A percentile compares a stretch with the other conserved stretches of the same genome.
These are phyloP conservation scores for Scopus umbretta DNA, from an alignment of 2,113 vertebrate genomes.

Conservation along the genomic window DNA sequence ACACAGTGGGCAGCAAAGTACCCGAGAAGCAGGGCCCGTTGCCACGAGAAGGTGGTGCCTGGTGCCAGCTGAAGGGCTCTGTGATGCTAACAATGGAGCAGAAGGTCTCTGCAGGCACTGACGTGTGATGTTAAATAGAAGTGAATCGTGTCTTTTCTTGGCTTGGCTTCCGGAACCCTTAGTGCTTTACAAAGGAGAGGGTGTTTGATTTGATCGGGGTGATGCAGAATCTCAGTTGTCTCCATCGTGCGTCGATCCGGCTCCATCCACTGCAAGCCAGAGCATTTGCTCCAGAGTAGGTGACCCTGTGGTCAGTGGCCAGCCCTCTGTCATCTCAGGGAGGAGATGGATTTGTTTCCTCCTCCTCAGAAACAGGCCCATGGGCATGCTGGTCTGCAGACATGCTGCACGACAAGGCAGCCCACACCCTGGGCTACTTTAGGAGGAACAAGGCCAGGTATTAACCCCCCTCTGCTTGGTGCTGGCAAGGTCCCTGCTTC, in stretches of 20 bases:
- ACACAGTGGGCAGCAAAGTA: background rate
- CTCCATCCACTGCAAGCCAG: background rate
- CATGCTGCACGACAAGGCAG: background rate
- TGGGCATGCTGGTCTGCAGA: background rate
- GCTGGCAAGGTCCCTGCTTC: background rate
- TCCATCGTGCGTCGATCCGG: background rate
- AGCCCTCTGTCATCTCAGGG: background rate
- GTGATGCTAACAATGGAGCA: background rate
- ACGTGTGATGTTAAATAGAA: background rate
- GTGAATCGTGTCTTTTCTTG: background rate
- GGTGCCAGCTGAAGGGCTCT: background rate
- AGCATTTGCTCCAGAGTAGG: fast-evolving
- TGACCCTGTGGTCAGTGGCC: background rate
- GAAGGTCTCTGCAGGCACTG: background rate
- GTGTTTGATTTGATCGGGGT: background rate
- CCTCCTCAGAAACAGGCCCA: background rate
- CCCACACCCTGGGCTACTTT: background rate
- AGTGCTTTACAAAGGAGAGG: background rate
- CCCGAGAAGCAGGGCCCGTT: background rate
- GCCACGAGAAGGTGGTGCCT: background rate
- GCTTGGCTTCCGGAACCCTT: background rate
- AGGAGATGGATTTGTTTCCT: background rate
- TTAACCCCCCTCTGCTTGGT: background rate
- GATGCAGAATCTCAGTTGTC: background rate
- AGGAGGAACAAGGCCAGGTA: background rate